Evolutionary conservation across 35 echinoderm and acorn worm genomes (phyloP).

Genomic region (Acanthaster planci): DNA sequence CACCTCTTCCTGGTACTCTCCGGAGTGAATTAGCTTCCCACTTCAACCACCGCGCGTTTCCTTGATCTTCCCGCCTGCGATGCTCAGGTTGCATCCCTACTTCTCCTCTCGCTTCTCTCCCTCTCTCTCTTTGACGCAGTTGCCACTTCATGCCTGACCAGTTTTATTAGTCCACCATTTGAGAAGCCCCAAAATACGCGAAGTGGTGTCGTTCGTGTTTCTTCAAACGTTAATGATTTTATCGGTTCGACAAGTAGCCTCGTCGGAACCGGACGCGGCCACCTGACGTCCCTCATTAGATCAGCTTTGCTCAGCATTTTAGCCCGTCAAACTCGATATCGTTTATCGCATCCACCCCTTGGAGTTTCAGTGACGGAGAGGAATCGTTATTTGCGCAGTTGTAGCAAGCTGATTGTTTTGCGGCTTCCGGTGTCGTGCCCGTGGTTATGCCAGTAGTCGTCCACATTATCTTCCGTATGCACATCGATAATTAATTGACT

Average conservation of each 20-base stretch:
- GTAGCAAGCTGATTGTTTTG: slow-evolving; percentile 6
- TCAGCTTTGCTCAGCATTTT: slow-evolving; percentile 15
- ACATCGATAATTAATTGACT: slow-evolving; percentile 13
- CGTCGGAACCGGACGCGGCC: slow-evolving; percentile 17
- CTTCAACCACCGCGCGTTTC: no score
- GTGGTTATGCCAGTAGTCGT: slow-evolving; percentile 6
- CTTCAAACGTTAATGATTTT: slow-evolving; percentile 32
- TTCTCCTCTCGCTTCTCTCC: no score
- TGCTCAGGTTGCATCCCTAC: no score
- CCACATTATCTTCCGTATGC: neutral
- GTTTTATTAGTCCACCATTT: slow-evolving; percentile 13
- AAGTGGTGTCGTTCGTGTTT: slow-evolving; percentile 22
- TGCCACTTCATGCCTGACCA: neutral
- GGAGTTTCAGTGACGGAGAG: neutral
- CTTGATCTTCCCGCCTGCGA: no score
- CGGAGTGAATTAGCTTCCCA: no score
- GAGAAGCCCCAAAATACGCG: neutral
- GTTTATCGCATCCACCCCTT: neutral
- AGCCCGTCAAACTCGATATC: slow-evolving; percentile 1
- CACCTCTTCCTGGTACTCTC: no score
- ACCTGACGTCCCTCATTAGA: slow-evolving; percentile 25
- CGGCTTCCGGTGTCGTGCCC: slow-evolving; percentile 9
- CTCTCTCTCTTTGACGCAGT: neutral
- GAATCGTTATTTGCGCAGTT: neutral
- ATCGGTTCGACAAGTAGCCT: neutral